phyloP scores from a whole-genome alignment of 2,113 vertebrate genomes.

The Rhizomys pruinosus region DNA sequence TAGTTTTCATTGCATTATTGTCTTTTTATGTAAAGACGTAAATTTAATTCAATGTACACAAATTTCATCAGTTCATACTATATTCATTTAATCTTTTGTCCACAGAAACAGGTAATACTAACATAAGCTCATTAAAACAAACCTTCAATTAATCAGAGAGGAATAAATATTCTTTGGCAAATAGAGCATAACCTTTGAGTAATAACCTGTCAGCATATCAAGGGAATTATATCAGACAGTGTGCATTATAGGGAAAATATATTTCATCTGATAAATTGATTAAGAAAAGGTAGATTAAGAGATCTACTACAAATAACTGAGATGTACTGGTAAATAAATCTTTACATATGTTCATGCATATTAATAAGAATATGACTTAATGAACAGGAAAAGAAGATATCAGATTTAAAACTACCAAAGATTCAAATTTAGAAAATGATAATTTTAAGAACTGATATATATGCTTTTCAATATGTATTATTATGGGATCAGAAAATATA shows the following conservation, averaged over 20 bases:
- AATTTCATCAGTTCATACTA: not conserved
- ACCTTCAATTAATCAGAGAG: not conserved
- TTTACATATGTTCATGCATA: not conserved
- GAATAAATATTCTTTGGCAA: not conserved
- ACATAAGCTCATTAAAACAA: not conserved
- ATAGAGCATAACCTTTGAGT: not conserved
- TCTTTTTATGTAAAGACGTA: not conserved
- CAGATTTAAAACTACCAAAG: not conserved
- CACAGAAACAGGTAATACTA: not conserved
- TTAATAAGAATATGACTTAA: not conserved
- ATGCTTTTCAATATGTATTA: not conserved
- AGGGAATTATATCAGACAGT: not conserved
- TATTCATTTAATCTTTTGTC: slow-evolving; percentile 13
- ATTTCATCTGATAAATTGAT: not conserved
- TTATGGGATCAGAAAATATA: not conserved
- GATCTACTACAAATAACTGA: not conserved
- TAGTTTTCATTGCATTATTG: not conserved
- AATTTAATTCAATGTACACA: not conserved
- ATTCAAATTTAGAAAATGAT: not conserved
- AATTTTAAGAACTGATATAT: not conserved
- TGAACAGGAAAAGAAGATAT: not conserved
- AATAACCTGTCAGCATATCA: not conserved
- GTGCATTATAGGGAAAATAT: not conserved
- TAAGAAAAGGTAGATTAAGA: not conserved
- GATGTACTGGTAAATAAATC: not conserved